Evolutionary conservation across 2,797 vertebrate species (phyloP), one percentile per base, ranked within the genome.

Genomic region (Manis pentadactyla): DNA sequence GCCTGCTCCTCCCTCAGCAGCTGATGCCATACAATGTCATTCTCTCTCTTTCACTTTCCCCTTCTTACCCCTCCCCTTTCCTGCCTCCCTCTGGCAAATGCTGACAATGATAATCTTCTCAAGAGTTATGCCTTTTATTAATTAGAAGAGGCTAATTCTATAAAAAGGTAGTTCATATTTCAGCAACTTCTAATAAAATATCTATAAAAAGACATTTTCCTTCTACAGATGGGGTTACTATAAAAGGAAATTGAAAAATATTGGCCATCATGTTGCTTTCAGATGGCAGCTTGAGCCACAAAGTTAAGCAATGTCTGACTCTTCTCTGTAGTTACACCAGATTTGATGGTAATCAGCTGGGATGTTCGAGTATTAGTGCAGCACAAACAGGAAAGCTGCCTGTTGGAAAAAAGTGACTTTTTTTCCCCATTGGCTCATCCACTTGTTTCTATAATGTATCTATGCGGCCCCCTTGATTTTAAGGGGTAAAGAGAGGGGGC

Each of bases 351-450:
- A 77, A 94, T 71, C 34, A 37, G 4, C 46, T 63, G 73, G 42
- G 25, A 25, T 90, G 42, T 86, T 64, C 55, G 93, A 94, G 23
- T 87, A 79, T 73, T 23, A 66, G 66, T 21, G 8, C 63, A 84
- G 68, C 89, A 46, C 12, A 46, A 73, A 75, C 7, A 79, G 34
- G 39, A 77, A 93, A 84, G 29, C 37, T 29, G 19, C 51, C 59
- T 57, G 2, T 82, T 79, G 95, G 64, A 55, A 71, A 97, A 86
- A 31, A 86, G 2, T 81, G 19, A 14, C n/a, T 95, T 90, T 29
- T 46, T 84, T 89, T 46, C 46, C 46, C 78, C 42, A 21, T 55
- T 21, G 57, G 49, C 34, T 61, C 75, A 51, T 21, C 46, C 23
- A 69, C 63, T 71, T 71, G 34, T 68, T 29, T 77, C 66, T 71